Evolutionary conservation across 1,140 invertebrate genomes (phyloP).

Genomic region (Cydia strobilella): DNA sequence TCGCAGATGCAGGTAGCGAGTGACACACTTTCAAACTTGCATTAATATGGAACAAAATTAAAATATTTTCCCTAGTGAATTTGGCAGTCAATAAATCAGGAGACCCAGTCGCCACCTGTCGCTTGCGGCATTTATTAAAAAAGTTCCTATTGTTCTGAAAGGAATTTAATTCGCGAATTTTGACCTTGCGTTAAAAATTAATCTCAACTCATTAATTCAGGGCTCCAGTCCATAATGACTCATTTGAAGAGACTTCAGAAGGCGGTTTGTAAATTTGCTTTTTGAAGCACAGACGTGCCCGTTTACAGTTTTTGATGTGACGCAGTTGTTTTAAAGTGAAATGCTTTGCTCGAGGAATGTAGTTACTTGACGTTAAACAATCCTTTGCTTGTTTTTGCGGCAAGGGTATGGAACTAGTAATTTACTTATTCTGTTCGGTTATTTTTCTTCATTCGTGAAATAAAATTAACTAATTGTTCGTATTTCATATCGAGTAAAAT

Average conservation of each 20-base stretch:
- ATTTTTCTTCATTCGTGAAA: too few relatives aligned
- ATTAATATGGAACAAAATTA: slow-evolving; percentile 40
- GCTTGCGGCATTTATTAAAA: slow-evolving; percentile 48
- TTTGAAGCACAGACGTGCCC: background rate
- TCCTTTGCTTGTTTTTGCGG: background rate
- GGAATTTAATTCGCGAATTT: slow-evolving; percentile 45
- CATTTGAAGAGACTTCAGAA: slow-evolving; percentile 1
- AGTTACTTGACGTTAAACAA: background rate
- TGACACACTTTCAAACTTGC: slow-evolving; percentile 28
- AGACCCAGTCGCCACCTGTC: slow-evolving; percentile 43
- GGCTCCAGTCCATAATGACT: slow-evolving; percentile 10
- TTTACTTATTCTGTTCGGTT: too few relatives aligned
- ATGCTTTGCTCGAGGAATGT: background rate
- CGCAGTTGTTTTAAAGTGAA: background rate
- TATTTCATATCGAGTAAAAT: too few relatives aligned
- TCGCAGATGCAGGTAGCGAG: slow-evolving; percentile 6
- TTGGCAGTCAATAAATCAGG: slow-evolving; percentile 48
- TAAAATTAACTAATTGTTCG: too few relatives aligned
- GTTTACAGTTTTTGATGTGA: background rate
- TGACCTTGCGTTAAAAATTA: slow-evolving; percentile 42
- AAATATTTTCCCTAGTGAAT: slow-evolving; percentile 40
- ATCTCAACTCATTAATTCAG: slow-evolving; percentile 37
- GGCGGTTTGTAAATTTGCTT: background rate
- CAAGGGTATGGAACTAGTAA: background rate
- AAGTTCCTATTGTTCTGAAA: slow-evolving; percentile 47